phyloP scores from a whole-genome alignment of 2,113 vertebrate species.

The Raphicerus campestris region DNA sequence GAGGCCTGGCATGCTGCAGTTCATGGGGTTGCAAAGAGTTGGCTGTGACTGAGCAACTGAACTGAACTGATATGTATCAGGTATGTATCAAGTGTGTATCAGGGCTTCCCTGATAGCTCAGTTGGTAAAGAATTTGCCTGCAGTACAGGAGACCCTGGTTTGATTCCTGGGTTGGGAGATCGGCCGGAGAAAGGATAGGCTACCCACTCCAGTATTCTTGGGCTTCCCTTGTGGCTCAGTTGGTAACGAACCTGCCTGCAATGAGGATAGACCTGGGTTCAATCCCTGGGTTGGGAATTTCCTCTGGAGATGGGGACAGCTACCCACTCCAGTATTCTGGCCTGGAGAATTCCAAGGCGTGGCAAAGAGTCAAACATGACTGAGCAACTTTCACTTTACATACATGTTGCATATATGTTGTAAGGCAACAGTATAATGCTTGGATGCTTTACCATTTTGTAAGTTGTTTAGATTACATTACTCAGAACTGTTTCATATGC shows the following conservation, averaged over 20 bases:
- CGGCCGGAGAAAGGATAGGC: fast-evolving
- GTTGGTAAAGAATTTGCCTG: background rate
- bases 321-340: background rate
- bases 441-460: background rate
- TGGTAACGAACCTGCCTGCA: background rate
- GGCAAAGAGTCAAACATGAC: background rate
- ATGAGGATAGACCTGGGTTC: background rate
- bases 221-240: background rate
- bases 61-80: background rate
- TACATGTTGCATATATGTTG: background rate
- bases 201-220: background rate
- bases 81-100: background rate
- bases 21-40: background rate
- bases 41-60: no score
- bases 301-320: background rate
- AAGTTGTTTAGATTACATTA: background rate
- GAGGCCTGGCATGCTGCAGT: background rate
- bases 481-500: background rate
- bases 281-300: background rate
- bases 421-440: background rate
- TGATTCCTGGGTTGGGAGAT: background rate
- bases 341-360: background rate
- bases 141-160: background rate
- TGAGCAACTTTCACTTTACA: background rate
- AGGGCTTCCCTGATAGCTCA: background rate